Evolutionary conservation across 2,797 vertebrate genomes (phyloP).

Genomic region (Characodon lateralis): DNA sequence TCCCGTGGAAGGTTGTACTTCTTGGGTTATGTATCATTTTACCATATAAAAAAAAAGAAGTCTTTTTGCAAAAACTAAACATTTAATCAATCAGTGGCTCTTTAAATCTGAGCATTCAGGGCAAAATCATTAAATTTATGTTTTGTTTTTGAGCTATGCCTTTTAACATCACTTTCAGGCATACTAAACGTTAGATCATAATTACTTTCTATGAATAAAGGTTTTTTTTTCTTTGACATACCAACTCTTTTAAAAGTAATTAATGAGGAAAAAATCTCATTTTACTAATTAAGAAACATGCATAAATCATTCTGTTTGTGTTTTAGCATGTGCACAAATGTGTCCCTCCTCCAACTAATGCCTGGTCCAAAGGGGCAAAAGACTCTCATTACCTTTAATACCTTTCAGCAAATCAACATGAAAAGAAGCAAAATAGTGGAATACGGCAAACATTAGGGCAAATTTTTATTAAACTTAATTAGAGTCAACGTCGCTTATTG

Average conservation of each 20-base stretch:
- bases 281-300: constrained; percentile 76
- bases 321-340: constrained; percentile 53
- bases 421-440: constrained; percentile 77
- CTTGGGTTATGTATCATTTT: neutral
- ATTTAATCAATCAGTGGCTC: constrained; percentile 1
- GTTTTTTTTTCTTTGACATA: constrained; percentile 46
- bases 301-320: constrained; percentile 77
- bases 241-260: constrained; percentile 81
- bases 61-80: constrained; percentile 12
- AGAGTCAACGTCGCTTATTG: constrained; percentile 81
- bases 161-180: constrained; percentile 18
- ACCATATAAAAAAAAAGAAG: constrained; percentile 28
- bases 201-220: constrained; percentile 59
- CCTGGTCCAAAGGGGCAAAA: constrained; percentile 76
- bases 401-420: constrained; percentile 82
- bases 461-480: constrained; percentile 86
- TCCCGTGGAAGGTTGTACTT: no score
- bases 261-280: constrained; percentile 67
- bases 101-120: constrained; percentile 13
- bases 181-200: constrained; percentile 47
- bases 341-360: constrained; percentile 78
- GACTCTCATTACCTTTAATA: constrained; percentile 84
- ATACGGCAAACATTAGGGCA: constrained; percentile 71
- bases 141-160: constrained; percentile 18
- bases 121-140: neutral